phyloP scores from a whole-genome alignment of 2,113 vertebrate species.

The Struthidea cinerea region DNA sequence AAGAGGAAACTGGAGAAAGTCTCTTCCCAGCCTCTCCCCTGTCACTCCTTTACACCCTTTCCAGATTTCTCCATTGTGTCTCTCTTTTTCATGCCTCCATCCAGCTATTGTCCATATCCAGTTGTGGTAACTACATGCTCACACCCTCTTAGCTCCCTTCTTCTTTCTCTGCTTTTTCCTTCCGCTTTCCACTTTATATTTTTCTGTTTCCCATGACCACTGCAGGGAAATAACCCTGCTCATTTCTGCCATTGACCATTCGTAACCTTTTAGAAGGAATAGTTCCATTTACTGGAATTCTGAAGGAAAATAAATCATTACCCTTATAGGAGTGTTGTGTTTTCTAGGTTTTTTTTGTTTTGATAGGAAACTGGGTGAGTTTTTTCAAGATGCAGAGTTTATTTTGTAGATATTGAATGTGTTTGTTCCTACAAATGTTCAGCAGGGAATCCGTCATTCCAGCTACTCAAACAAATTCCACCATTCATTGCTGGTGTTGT shows the following conservation, averaged over 20 bases:
- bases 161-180: not conserved
- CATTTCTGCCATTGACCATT: not conserved
- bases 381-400: not conserved
- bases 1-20: not conserved
- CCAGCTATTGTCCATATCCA: not conserved
- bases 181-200: not conserved
- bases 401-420: not conserved
- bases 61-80: not conserved
- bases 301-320: not conserved
- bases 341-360: not conserved
- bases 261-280: not conserved
- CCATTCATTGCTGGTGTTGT: not conserved
- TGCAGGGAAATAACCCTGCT: not conserved
- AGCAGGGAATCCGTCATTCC: not conserved
- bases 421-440: not conserved
- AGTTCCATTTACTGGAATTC: not conserved
- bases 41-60: not conserved
- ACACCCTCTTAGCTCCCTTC: not conserved
- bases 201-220: not conserved
- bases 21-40: not conserved
- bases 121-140: not conserved
- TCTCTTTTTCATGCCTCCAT: not conserved
- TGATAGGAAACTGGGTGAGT: not conserved
- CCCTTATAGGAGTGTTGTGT: not conserved
- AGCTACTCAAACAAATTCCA: not conserved